Evolutionary conservation across 2,888 invertebrate genomes (phyloP).

Genomic region (Cheilosia soror): DNA sequence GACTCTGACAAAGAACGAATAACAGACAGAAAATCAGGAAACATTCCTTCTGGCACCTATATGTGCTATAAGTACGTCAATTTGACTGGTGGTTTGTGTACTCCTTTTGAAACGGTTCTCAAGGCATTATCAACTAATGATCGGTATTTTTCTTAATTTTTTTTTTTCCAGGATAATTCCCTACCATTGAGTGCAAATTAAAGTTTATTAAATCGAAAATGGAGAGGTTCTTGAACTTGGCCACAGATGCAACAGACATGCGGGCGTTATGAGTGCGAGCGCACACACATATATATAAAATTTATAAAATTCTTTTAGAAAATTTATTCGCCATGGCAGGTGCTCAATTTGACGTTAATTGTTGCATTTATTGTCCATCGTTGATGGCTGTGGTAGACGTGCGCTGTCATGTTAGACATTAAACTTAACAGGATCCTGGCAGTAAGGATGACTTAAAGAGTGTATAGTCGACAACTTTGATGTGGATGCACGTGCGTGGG

Average conservation of each 20-base stretch:
- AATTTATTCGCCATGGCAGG: conserved; percentile 49
- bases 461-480: conserved; percentile 6
- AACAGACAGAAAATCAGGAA: conserved; percentile 25
- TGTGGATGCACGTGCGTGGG: conserved; percentile 48
- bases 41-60: conserved; percentile 37
- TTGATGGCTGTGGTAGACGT: conserved; percentile 43
- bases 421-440: conserved; percentile 39
- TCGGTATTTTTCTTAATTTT: background rate
- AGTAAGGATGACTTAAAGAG: conserved; percentile 40
- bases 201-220: conserved; percentile 18
- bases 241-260: background rate
- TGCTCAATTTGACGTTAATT: conserved; percentile 68
- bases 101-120: conserved; percentile 11
- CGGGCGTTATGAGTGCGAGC: conserved; percentile 40
- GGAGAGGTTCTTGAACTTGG: conserved; percentile 54
- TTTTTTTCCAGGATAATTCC: conserved; percentile 32
- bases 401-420: conserved; percentile 52
- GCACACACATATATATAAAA: background rate
- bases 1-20: conserved; percentile 18
- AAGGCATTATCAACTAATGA: conserved; percentile 42
- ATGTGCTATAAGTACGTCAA: conserved; percentile 6
- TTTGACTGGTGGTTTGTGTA: conserved; percentile 25
- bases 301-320: conserved; percentile 21
- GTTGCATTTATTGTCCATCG: conserved; percentile 51
- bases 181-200: conserved; percentile 31